Base-by-base conservation (phyloP, 1,140 invertebrate genomes). In the Anoplophora glabripennis region DNA sequence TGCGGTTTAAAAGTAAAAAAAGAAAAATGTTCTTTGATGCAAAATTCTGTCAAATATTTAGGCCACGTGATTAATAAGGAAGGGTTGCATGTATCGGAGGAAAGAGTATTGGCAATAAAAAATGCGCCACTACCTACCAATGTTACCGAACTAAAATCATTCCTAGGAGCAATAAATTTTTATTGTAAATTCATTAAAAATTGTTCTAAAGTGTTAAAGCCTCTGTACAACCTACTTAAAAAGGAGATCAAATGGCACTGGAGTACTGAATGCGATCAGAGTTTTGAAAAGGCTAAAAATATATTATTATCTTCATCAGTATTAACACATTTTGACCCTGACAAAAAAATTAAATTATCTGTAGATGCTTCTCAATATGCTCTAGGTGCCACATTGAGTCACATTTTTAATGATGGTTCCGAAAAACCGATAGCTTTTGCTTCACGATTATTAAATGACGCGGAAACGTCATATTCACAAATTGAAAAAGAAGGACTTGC, bases 381-480 rank as follows among this genome's bases (percentile, higher is more conserved):
- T 7, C 38, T 72, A 15, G 68, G 70, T 1, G 66, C 65, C n/a
- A 63, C 68, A 4, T 36, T 75, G 11, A 41, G 18, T 12, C 69
- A 68, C 36, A 45, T 64, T 46, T 51, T 55, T 17, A 35, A 41
- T 18, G 9, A 52, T 7, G 38, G 48, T 36, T 40, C 41, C 4
- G 61, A 53, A 36, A 17, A 60, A 11, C 47, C 52, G 0, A 49
- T 62, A 42, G 59, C 53, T 41, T 55, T 57, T 18, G 34, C 65
- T 35, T 61, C 61, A 15, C 41, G 74, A 46, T 70, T 72, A 0
- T 64, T 83, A 33, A 69, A 65, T 14, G 36, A 65, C 28, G 64
- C 77, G 4, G 76, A 83, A 64, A 61, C 69, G 61, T 79, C 38
- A 9, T 15, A 44, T 11, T 63, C 64, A 9, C 51, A 61, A 38